Conservation (phyloP, 2,888 invertebrate genomes). For the Drosophila eohydei region DNA sequence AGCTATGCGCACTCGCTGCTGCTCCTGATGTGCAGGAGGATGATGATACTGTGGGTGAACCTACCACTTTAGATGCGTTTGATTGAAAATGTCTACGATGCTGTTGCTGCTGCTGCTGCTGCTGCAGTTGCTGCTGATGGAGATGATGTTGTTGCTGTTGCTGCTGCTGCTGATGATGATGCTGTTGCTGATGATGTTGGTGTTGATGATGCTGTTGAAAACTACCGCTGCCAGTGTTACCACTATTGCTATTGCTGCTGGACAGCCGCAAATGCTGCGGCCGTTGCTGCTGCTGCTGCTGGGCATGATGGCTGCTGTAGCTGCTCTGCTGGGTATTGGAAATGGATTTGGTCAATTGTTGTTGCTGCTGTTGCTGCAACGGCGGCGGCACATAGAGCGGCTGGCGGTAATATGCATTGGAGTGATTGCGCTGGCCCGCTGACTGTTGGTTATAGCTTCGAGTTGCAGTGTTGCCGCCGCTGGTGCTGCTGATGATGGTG, state of each 20-base stretch:
- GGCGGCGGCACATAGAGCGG: slow-evolving; percentile 83
- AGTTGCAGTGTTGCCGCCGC: slow-evolving; percentile 26
- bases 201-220: slow-evolving; percentile 52
- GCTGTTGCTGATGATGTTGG: slow-evolving; percentile 67
- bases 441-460: slow-evolving; percentile 17
- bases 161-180: slow-evolving; percentile 29
- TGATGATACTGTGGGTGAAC: slow-evolving; percentile 50
- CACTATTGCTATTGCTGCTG: slow-evolving; percentile 30
- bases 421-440: slow-evolving; percentile 43
- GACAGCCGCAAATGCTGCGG: slow-evolving; percentile 57
- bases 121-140: slow-evolving; percentile 46
- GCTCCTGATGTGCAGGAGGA: slow-evolving; percentile 58
- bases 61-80: slow-evolving; percentile 41
- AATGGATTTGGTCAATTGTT: slow-evolving; percentile 62
- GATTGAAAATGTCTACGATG: slow-evolving; percentile 45
- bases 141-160: slow-evolving; percentile 56
- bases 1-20: slow-evolving; percentile 21
- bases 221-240: background rate
- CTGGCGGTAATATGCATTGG: slow-evolving; percentile 75
- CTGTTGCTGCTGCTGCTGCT: slow-evolving; percentile 50
- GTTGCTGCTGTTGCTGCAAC: slow-evolving; percentile 73
- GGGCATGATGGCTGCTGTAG: slow-evolving; percentile 54
- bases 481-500: slow-evolving; percentile 30
- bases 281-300: slow-evolving; percentile 59
- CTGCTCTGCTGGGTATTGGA: slow-evolving; percentile 47